Evolutionary conservation across 2,888 invertebrate genomes (phyloP), one percentile per base, ranked within the genome.

Genomic region (Drymonia ruficornis): DNA sequence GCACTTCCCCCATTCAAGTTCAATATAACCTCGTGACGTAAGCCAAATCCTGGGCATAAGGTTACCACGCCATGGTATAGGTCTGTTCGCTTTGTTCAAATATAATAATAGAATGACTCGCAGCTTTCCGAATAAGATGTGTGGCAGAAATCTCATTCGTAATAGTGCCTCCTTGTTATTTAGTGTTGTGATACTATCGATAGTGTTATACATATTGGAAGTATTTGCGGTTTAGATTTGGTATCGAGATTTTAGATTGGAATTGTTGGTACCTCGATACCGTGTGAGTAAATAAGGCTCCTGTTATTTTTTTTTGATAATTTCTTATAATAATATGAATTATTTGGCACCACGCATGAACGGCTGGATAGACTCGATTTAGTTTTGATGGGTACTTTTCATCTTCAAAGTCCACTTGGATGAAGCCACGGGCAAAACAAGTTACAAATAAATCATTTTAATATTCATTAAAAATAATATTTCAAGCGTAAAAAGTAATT

Each of bases 91-190:
- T 84, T 85, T 87, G 86, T 86, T 81, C 83, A 78, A 74, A 81
- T 84, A 89, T 88, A 86, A 88, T 87, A 87, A 87, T 78, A 76
- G 85, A 87, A 87, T 89, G 88, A 90, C 84, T 89, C 71, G 87
- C 81, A 78, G 80, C 84, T 86, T 87, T 83, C 78, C 74, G 83
- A 87, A 81, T 86, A 78, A 87, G 87, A 87, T 85, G 86, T 83
- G 84, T 82, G 75, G 81, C 76, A 78, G 84, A 83, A 87, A 88
- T 87, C 86, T 87, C 82, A 86, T 87, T 85, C 80, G 72, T 79
- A 83, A 80, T 84, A 84, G 85, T 85, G 80, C 74, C 75, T 66
- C 72, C 59, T 31, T n/a, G 56, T 52, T 70, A 52, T 62, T 29
- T 56, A 65, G 63, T 63, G 62, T 70, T 78, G 81, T 69, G 76